Base-by-base conservation (phyloP, 2,888 invertebrate species). In the Cacoxenus indagator region DNA sequence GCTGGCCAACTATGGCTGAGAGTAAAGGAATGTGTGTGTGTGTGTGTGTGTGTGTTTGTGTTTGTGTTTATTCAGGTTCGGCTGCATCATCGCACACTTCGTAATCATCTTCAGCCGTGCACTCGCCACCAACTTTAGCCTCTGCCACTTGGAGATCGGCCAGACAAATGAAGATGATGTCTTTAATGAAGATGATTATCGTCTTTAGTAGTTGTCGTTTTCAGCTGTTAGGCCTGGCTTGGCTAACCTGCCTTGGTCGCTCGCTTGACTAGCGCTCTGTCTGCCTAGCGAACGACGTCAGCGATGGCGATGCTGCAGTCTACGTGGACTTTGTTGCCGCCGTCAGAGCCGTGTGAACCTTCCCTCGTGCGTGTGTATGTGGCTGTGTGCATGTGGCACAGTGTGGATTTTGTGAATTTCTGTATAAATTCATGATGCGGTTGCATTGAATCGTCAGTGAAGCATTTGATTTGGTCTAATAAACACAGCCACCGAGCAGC, bases 361-460 rank as follows among this genome's bases (percentile, higher is more conserved):
- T 76, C 74, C 72, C 73, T 70, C 29, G 46, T 65, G 31, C 55
- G 29, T 37, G 59, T 45, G 46, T 69, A n/a, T 37, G 54, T 69
- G 61, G 61, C 17, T 70, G 67, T 70, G 54, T 74, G 71, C 68
- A 67, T 59, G 59, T 67, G 69, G 68, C 75, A 67, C 62, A 73
- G n/a, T n/a, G 65, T n/a, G 70, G 45, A 29, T 22, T 51, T 43
- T 19, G 67, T 65, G 61, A 75, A 69, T 80, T 81, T 87, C 82
- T 82, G 88, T 88, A 88, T 88, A 88, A 88, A 88, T 88, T 86
- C 87, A 82, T 87, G 87, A 84, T 84, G 80, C 86, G 82, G 78
- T 77, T 80, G 81, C 84, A 78, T 78, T 83, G 82, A 80, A 84
- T 87, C 84, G 87, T 88, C 88, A 88, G 88, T 88, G 85, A 87